phyloP scores from a whole-genome alignment of 2,797 vertebrate species.

The Myotis daubentonii region DNA sequence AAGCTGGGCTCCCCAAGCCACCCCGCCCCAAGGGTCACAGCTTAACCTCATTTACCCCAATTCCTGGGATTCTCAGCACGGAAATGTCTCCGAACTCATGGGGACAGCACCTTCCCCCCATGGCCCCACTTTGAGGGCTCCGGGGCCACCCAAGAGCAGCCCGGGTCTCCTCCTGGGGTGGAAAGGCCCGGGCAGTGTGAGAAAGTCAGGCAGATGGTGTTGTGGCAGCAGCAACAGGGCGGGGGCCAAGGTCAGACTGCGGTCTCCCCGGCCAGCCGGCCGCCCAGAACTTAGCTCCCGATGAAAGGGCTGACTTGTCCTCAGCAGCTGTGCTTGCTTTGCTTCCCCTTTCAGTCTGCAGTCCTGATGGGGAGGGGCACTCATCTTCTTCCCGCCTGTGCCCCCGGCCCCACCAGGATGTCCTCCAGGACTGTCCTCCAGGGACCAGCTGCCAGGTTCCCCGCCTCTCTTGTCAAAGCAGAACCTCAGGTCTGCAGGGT shows the following conservation, averaged over 20 bases:
- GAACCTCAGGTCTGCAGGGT: neutral
- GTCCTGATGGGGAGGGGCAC: rapidly evolving
- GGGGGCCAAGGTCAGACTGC: rapidly evolving
- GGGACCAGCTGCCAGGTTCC: neutral
- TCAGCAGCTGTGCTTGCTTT: conserved; percentile 1
- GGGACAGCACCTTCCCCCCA: neutral
- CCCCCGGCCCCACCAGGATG: neutral
- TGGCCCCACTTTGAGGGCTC: neutral
- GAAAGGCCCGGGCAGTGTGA: neutral
- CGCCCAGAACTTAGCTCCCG: neutral
- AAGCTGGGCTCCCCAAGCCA: neutral
- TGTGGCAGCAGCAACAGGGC: rapidly evolving
- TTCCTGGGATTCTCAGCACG: neutral
- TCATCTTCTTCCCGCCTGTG: neutral
- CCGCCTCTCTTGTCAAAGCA: neutral
- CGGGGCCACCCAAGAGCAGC: neutral
- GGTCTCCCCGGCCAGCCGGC: neutral
- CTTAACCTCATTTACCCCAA: neutral
- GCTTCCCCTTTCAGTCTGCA: neutral
- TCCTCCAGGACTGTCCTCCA: neutral
- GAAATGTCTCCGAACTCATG: neutral
- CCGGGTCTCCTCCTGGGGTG: neutral
- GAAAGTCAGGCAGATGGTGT: neutral
- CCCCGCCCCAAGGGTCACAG: neutral
- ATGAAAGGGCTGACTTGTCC: conserved; percentile 16